Base-by-base conservation (phyloP, 2,888 invertebrate species). In the Hyles lineata region DNA sequence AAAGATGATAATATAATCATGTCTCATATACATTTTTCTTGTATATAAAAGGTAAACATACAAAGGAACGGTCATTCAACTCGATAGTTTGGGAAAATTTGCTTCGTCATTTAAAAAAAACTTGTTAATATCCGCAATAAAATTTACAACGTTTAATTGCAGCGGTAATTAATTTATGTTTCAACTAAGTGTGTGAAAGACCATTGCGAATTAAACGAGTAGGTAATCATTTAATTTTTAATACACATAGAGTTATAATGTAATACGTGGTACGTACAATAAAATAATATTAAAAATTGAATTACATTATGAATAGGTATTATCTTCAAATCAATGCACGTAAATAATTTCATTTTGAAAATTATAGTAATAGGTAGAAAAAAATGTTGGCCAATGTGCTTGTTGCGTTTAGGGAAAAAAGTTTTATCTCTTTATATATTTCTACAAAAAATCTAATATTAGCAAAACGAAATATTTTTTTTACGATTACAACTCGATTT, bases 151-250 rank as follows among this genome's bases (percentile, higher is more conserved):
- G 23, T 7, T n/a, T 67, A 50, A 67, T 67, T 67, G 25, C 50
- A 67, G 23, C 43, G 50, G 17, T 50, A 67, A 67, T 50, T 23
- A 67, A 50, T 50, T 67, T 67, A 23, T 67, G 43, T 63, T 67
- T 43, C 5, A 23, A 21, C 2, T 43, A 15, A 11, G 4, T 63
- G 43, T 35, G 63, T 21, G 23, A 67, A 21, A 50, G 19, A 67
- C 25, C 7, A 25, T 50, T 67, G 17, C 50, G 17, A 21, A 50
- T 21, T 11, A 43, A 23, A 15, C n/a, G 17, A 55, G 4, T 55
- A 7, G 11, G 5, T 50, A 0, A n/a, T 55, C 1, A n/a, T 55
- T 52, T 35, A 15, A 43, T 43, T 43, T 11, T 43, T 3, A 43
- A 7, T 8, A 35, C 1, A 35, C 1, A 9, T 43, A 15, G 29